phyloP scores from a whole-genome alignment of 2,888 invertebrate species.

The Lasioglossum leucozonium region DNA sequence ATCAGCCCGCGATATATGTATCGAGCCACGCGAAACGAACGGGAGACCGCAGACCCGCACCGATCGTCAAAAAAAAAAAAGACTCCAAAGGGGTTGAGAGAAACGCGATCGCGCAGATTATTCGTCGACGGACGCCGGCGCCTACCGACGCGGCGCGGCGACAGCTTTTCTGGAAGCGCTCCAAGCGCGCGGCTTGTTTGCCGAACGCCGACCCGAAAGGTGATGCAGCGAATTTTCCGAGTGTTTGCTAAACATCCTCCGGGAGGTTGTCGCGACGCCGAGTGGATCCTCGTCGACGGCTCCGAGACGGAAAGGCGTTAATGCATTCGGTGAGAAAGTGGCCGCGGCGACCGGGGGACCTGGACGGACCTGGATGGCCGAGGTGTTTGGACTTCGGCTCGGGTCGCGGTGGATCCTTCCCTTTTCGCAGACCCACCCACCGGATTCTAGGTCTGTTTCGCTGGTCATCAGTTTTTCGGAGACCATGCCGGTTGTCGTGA shows the following conservation, averaged over 20 bases:
- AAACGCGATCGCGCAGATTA: slow-evolving; percentile 25
- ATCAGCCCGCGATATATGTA: slow-evolving; percentile 51
- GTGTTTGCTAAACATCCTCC: slow-evolving; percentile 80
- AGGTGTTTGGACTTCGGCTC: not conserved
- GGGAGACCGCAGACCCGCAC: not conserved
- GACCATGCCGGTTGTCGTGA: not conserved
- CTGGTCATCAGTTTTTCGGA: not conserved
- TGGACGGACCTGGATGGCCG: not conserved
- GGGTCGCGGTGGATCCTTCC: not conserved
- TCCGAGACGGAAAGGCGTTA: slow-evolving; percentile 57
- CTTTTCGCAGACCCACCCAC: not conserved
- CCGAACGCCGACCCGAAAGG: slow-evolving; percentile 72
- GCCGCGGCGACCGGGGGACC: slow-evolving; percentile 4
- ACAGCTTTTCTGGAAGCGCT: slow-evolving; percentile 74
- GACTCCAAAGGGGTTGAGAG: not conserved
- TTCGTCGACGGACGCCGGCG: slow-evolving; percentile 54
- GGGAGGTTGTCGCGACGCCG: slow-evolving; percentile 53
- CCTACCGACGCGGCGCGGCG: slow-evolving; percentile 62
- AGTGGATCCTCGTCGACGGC: slow-evolving; percentile 61
- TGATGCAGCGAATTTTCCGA: slow-evolving; percentile 80
- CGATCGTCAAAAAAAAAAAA: not conserved
- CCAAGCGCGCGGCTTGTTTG: slow-evolving; percentile 73
- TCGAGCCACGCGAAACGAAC: slow-evolving; percentile 10
- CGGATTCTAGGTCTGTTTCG: not conserved
- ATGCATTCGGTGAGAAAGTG: slow-evolving; percentile 59